Evolutionary conservation across 2,113 vertebrate genomes (phyloP), one percentile per base, ranked within the genome.

Genomic region (Melanerpes aurifrons): DNA sequence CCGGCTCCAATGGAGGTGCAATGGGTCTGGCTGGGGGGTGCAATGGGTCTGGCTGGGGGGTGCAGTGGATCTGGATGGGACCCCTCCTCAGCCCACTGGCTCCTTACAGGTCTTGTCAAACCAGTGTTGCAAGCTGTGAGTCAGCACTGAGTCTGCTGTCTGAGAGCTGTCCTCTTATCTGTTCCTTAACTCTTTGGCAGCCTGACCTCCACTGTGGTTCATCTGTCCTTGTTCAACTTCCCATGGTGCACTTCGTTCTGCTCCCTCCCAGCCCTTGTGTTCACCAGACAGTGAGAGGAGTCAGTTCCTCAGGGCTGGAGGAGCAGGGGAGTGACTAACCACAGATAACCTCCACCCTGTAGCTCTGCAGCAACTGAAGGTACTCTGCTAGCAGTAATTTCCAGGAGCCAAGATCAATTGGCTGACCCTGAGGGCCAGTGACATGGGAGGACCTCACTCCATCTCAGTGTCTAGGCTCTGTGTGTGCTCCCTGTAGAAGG

Each of bases 311-410:
- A 15, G 62, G 68, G 56, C 54, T 17, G 90, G 37, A 64, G 76
- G 8, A 45, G 84, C 64, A 24, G 77, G 12, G 56, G 25, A 54
- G 57, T 10, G 82, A n/a, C 28, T 16, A 12, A 6, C 43, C 40
- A 26, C 35, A 76, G 71, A 8, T 24, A 11, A 13, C 48, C 43
- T 15, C 15, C 21, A 45, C 24, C 31, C 64, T 80, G 24, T 35
- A 9, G 15, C 66, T 32, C 3, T 3, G 5, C 17, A 45, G 81
- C 43, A 31, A 2, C 53, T 14, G 53, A 53, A 25, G 16, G 20
- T 17, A 5, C 56, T 54, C 9, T 56, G 3, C 0, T 0, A 25
- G 6, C 28, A 2, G 31, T 7, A 17, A 31, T 29, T 2, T 18
- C 12, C 25, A 29, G 10, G 35, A 56, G 10, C 8, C 10, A 16